Base-by-base conservation (phyloP, 2,797 vertebrate genomes). In the Arnoldichthys spilopterus region DNA sequence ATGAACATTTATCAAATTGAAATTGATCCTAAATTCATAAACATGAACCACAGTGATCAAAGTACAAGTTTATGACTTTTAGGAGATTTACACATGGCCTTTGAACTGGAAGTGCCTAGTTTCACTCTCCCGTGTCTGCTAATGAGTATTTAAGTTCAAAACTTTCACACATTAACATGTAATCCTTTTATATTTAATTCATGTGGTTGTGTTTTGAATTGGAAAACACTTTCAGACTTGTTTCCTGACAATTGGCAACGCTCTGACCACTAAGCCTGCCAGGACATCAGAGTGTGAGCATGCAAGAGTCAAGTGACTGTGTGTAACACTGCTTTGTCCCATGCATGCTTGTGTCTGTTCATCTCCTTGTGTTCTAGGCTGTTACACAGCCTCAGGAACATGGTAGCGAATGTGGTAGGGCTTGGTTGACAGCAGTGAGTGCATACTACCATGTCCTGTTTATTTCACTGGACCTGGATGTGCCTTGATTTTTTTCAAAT, bases 401-500 rank as follows among this genome's bases (percentile, higher is more conserved):
- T 75, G 64, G 78, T 71, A 79, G 53, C 18, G 12, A 8, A 15
- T 37, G 47, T 75, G 78, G 72, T 3, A 3, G 34, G 34, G 34
- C n/a, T n/a, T n/a, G n/a, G n/a, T 56, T 80, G 68, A 80, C 56
- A 45, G 37, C 22, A 37, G 24, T 45, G 54, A 71, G 56, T 32
- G 30, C 54, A 49, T 62, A 53, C 18, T 24, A 67, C 45, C 26
- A 70, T n/a, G 24, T 58, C 66, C 54, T 40, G 16, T 34, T 49
- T 51, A 4, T 66, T 54, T 76, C 32, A 24, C 62, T 49, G 43
- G 49, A 12, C 40, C 24, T 20, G 28, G 43, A 20, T 28, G 45
- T 68, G 24, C 37, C 63, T 16, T 66, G 20, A 15, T 30, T 24
- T 8, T 75, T 76, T 53, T 64, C n/a, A 75, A 18, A 22, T 22